These are phyloP conservation scores for Helarctos malayanus DNA, from an alignment of 2,797 vertebrate genomes.

Conservation along the genomic window DNA sequence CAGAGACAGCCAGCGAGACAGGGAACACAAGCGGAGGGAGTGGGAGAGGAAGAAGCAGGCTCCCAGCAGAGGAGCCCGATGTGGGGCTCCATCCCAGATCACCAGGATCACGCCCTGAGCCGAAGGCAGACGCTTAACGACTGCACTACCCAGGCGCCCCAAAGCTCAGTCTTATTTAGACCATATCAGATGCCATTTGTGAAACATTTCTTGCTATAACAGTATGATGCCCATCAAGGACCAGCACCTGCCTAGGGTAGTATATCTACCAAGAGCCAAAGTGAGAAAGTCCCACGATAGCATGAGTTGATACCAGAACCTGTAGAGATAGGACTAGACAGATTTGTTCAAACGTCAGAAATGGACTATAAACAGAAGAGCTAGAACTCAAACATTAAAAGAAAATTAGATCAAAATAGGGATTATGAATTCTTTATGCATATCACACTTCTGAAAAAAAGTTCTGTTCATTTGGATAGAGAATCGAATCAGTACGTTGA, in stretches of 20 bases:
- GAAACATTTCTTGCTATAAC: neutral
- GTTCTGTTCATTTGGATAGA: neutral
- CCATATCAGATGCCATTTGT: neutral
- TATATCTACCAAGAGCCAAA: neutral
- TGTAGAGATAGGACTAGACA: neutral
- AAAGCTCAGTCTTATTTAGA: neutral
- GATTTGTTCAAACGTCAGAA: neutral
- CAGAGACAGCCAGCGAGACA: too few relatives aligned
- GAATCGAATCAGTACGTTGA: neutral
- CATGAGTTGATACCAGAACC: neutral
- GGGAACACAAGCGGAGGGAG: too few relatives aligned
- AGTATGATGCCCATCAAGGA: neutral
- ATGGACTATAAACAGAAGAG: neutral
- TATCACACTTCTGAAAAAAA: constrained; percentile 16
- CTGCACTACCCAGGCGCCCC: too few relatives aligned
- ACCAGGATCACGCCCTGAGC: too few relatives aligned
- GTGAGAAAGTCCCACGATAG: neutral
- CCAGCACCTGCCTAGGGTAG: neutral
- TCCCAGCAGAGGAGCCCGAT: too few relatives aligned
- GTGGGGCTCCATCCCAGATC: too few relatives aligned
- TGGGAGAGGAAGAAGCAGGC: too few relatives aligned
- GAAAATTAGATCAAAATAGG: constrained; percentile 55
- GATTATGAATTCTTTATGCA: neutral
- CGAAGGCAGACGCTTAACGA: too few relatives aligned
- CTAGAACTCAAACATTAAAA: constrained; percentile 26